Conservation (phyloP, 2,113 vertebrate species). For the Tringa solitaria region DNA sequence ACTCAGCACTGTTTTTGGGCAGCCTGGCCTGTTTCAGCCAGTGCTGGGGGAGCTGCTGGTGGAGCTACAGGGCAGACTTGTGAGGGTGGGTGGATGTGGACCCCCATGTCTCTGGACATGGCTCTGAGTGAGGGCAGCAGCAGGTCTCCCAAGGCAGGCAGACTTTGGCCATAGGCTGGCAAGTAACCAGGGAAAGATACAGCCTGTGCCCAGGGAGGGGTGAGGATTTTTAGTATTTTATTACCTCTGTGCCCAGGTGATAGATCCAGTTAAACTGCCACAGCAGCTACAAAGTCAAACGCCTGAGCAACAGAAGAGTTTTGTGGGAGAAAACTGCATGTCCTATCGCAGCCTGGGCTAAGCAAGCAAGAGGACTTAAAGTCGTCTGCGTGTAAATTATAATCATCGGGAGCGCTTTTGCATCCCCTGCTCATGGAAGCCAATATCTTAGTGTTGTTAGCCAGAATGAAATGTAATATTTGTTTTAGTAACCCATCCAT, state of each 20-base stretch:
- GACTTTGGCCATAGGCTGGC: neutral
- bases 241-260: neutral
- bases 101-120: fast-evolving
- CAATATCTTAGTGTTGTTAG: neutral
- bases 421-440: neutral
- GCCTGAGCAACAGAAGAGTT: neutral
- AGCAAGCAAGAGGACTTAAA: neutral
- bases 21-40: neutral
- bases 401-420: neutral
- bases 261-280: neutral
- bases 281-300: neutral
- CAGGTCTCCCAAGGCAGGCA: neutral
- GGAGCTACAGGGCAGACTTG: fast-evolving
- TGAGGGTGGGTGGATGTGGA: neutral
- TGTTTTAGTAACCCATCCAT: constrained; percentile 8
- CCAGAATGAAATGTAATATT: neutral
- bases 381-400: neutral
- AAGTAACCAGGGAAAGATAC: neutral
- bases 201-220: neutral
- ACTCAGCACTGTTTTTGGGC: neutral
- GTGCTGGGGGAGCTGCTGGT: neutral
- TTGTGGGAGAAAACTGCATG: neutral
- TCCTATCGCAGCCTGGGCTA: neutral
- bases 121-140: neutral
- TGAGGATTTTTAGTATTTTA: neutral